Base-by-base conservation (phyloP, 2,888 invertebrate species). In the Portevinia maculata region DNA sequence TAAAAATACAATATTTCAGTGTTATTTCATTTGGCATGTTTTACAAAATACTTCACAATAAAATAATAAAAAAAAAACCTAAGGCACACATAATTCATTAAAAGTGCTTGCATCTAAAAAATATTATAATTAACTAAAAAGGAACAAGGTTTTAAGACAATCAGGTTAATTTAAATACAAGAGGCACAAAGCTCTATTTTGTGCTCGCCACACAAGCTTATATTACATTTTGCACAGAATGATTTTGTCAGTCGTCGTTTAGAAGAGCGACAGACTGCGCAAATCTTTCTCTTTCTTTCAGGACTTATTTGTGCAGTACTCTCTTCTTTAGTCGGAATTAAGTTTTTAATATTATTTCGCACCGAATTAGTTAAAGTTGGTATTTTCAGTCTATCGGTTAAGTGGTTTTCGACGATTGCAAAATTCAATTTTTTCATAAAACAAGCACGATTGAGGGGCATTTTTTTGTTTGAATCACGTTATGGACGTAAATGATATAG, bases 401-500 rank as follows among this genome's bases (percentile, higher is more conserved):
- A 37, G n/a, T 37, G 55, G 37, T 21, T 55, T 55, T 55, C 55
- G 55, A 21, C 55, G 37, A 55, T 19, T 9, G 55, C 55, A n/a
- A 24, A 55, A 55, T 55, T 17, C 5, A 55, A 21, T 55, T 55
- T 37, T 55, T 37, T 78, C 64, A 74, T 78, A 46, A 48, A 73
- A 34, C 64, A 19, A 15, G 41, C 55, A 44, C 62, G 60, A 41
- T 65, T 78, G 4, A 73, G 44, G 1, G 71, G 62, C 24, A 60
- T 78, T 48, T 73, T 37, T 30, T 37, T 28, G 52, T 55, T 32
- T 34, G 15, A 24, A 41, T n/a, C 34, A 78, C 37, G 57, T 81
- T 75, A 24, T 75, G 74, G 34, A 2, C 9, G 9, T 60, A 67
- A 19, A 76, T 69, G n/a, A 62, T 37, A 41, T 78, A 83, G 3